Percentiles rank a stretch among this genome's conserved stretches.
Evolutionary conservation across 2,888 invertebrate species (phyloP).

Genomic region (Nephrotoma appendiculata): DNA sequence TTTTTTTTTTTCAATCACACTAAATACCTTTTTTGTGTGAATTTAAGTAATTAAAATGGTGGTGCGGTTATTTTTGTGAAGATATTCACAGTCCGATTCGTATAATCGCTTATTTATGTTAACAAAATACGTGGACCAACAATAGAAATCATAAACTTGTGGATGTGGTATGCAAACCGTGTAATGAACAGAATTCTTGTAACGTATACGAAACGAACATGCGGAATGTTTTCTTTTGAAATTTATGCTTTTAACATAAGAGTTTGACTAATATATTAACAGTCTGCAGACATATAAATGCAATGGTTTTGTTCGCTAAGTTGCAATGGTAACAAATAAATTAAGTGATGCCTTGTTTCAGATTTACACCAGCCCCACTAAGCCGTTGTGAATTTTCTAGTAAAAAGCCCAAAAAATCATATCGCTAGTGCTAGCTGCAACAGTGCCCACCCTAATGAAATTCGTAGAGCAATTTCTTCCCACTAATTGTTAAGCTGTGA

Average conservation of each 20-base stretch:
- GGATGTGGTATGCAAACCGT: background rate
- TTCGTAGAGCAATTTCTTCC: too few relatives aligned
- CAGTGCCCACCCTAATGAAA: too few relatives aligned
- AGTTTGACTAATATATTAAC: background rate
- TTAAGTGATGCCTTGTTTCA: too few relatives aligned
- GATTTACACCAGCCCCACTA: too few relatives aligned
- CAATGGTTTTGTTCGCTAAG: background rate
- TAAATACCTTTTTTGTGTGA: background rate
- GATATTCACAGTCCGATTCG: background rate
- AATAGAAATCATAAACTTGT: background rate
- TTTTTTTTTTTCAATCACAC: background rate
- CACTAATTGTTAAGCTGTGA: too few relatives aligned
- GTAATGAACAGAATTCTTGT: background rate
- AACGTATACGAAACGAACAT: background rate
- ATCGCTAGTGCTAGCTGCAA: too few relatives aligned
- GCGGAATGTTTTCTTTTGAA: background rate
- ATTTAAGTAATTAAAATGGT: background rate
- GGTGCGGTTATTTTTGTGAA: background rate
- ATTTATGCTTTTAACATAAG: background rate
- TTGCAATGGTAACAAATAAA: fast-evolving
- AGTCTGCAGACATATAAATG: background rate
- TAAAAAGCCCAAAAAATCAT: too few relatives aligned
- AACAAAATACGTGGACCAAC: background rate
- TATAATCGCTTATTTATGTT: background rate
- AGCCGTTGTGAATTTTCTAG: too few relatives aligned